Evolutionary conservation across 92 coral and sea anemone genomes (phyloP), one percentile per base, ranked within the genome.

Genomic region (Pocillopora meandrina): DNA sequence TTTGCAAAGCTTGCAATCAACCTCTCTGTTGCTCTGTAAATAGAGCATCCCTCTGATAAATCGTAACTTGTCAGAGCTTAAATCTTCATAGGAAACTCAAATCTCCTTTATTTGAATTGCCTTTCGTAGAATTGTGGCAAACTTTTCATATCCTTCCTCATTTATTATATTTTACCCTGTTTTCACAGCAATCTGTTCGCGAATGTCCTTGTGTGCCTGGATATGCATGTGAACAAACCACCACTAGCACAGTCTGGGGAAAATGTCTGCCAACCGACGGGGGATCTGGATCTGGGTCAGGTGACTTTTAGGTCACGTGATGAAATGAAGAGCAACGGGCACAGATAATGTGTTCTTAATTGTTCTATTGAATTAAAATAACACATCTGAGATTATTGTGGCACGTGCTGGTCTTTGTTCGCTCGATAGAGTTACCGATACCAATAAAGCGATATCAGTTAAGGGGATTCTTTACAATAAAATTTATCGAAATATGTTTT

Each of bases 181-280:
- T 36, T 70, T 36, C 49, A 9, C 74, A 70, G 74, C 74, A 70
- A 70, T 21, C 12, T 70, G 33, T 70, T 14, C 18, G 35, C 11
- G 74, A 47, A 47, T 70, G 74, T 70, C 74, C 74, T 9, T 70
- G 74, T 33, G 56, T 69, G 49, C 34, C 74, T 35, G 74, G 74
- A 31, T 26, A 69, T 69, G 52, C 35, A 2, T 69, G 52, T 49
- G 15, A 69, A 13, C 15, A 26, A 15, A 69, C 13, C 33, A 69
- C 47, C 18, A 69, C 26, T 12, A 59, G 62, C 35, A 18, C 35
- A 10, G 5, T 11, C 14, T 69, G 56, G 74, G 74, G 74, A 20
- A 23, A 69, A 31, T 69, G 74, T 49, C 17, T 20, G 49, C 49
- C 74, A 31, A 33, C 16, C n/a, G 74, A 69, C 14, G 74, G 74